A percentile compares a stretch with the other conserved stretches of the same genome.
Evolutionary conservation across 1,140 invertebrate genomes (phyloP).

Genomic region (Drosophila sp.): DNA sequence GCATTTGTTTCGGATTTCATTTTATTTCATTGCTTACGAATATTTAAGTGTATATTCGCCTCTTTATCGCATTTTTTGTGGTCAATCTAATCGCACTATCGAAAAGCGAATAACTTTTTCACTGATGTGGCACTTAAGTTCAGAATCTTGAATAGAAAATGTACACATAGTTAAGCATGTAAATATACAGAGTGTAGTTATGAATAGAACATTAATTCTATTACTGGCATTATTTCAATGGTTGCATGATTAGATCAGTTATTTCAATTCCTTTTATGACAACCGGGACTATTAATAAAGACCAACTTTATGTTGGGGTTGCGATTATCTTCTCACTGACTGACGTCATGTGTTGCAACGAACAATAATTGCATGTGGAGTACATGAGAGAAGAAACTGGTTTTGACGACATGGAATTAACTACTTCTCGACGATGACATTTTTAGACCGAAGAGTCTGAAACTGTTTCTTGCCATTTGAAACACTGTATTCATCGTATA

Average conservation of each 20-base stretch:
- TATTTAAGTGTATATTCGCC: neutral
- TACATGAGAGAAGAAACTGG: conserved; percentile 23
- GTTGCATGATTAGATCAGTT: conserved; percentile 34
- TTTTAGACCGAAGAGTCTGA: conserved; percentile 1
- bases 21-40: neutral
- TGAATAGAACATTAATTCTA: conserved; percentile 1
- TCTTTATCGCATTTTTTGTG: conserved; percentile 3
- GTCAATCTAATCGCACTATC: neutral
- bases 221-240: conserved; percentile 12
- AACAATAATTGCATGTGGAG: neutral
- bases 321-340: neutral
- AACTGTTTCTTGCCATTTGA: conserved; percentile 23
- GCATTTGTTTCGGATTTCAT: too few species aligned
- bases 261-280: conserved; percentile 19
- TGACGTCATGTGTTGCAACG: conserved; percentile 31
- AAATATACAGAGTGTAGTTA: neutral
- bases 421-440: neutral
- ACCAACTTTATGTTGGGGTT: conserved; percentile 1
- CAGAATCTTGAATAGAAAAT: neutral
- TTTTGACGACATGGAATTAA: conserved; percentile 4
- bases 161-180: neutral
- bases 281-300: conserved; percentile 15
- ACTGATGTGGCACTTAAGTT: too few species aligned
- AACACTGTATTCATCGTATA: neutral
- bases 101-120: neutral